Evolutionary conservation across 2,888 invertebrate species (phyloP), one percentile per base, ranked within the genome.

Genomic region (Melanotus villosus): DNA sequence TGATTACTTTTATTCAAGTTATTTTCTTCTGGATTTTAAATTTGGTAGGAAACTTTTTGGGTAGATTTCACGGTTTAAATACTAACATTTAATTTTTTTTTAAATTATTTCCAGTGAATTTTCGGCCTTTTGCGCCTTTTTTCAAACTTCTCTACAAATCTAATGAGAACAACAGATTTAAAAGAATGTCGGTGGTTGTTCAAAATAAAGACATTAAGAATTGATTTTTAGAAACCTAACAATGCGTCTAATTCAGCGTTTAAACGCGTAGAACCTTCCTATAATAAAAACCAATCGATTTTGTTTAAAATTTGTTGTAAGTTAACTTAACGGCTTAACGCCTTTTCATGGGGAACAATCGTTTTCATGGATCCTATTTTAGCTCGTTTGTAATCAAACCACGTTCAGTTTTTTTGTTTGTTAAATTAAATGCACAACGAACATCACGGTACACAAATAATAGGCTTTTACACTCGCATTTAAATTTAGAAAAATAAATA

Each of bases 231-330:
- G 18, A 59, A 59, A 18, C 59, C 32, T 59, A 45, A 59, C 45
- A 43, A 59, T 54, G 63, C 54, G 41, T 38, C 23, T 64, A 64
- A 64, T 64, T 19, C 30, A 18, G 30, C 36, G 41, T 54, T 64
- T 64, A 64, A 34, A 64, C 32, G 63, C 54, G 34, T 41, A 64
- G 34, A 50, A 38, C 32, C 21, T 50, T 19, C 14, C 63, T 63
- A 21, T 32, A 23, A 30, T 52, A 63, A 63, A 63, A 63, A 63
- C 21, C 26, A 52, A 50, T 62, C 52, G 52, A 63, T 63, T 63
- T 36, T 21, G 26, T 14, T 50, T 26, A 58, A 58, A 58, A 41
- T 21, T 58, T 32, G 30, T 54, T 54, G 26, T n/a, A n/a, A n/a
- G n/a, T n/a, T n/a, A 30, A 16, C 26, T 21, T n/a, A 18, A 12